Percentiles rank a stretch among this genome's conserved stretches.
Conservation (phyloP, 2,888 invertebrate genomes). For the Drosophila sordidapex region DNA sequence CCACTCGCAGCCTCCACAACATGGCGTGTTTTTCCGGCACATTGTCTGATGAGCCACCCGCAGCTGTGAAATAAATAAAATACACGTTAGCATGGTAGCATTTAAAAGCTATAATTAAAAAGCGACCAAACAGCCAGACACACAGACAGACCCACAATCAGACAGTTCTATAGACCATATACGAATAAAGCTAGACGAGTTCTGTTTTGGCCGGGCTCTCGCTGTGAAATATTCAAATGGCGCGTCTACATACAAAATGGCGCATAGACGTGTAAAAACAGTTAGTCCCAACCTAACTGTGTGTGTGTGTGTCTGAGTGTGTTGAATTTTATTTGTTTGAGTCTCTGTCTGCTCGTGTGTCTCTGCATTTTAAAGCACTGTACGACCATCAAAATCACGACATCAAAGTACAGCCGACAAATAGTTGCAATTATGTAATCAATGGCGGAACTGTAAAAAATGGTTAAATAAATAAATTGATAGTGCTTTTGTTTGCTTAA, state of each 20-base stretch:
- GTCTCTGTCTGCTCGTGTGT: conserved; percentile 43
- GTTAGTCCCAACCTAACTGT: conserved; percentile 43
- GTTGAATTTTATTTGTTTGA: conserved; percentile 61
- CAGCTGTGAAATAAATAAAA: conserved; percentile 81
- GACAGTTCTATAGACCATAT: conserved; percentile 32
- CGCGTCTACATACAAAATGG: conserved; percentile 73
- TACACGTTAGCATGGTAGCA: conserved; percentile 77
- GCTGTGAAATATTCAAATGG: conserved; percentile 75
- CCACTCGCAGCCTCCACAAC: conserved; percentile 35
- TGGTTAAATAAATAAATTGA: neutral
- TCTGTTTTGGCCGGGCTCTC: conserved; percentile 48
- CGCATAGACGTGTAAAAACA: conserved; percentile 73
- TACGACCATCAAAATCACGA: conserved; percentile 34
- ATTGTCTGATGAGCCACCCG: conserved; percentile 80
- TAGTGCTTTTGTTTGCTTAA: neutral
- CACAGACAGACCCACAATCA: conserved; percentile 23
- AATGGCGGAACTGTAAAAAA: conserved; percentile 1
- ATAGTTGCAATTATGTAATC: conserved; percentile 42
- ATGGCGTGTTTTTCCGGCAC: conserved; percentile 73
- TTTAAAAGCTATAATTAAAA: conserved; percentile 81
- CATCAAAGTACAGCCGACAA: conserved; percentile 57
- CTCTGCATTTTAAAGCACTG: conserved; percentile 65
- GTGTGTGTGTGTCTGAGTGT: conserved; percentile 31
- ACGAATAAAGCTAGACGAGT: conserved; percentile 54
- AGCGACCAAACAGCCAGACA: conserved; percentile 64